These are phyloP conservation scores for Antrozous pallidus DNA, from an alignment of 2,797 vertebrate genomes.

Conservation along the genomic window DNA sequence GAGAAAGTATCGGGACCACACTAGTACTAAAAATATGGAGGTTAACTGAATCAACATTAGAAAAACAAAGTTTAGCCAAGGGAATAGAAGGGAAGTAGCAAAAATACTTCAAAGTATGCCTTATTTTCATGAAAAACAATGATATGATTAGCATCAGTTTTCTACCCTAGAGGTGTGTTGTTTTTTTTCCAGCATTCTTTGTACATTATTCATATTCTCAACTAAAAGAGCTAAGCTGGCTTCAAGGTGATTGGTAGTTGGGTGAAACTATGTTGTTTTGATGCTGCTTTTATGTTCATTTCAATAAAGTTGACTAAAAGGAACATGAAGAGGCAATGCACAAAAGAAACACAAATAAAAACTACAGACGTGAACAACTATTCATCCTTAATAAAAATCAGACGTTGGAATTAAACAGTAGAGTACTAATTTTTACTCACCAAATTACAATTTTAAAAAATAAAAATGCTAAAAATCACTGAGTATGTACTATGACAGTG, in stretches of 20 bases:
- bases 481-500: not conserved
- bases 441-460: slow-evolving; percentile 1
- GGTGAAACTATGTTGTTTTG: slow-evolving; percentile 63
- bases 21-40: slow-evolving; percentile 72
- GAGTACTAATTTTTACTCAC: not conserved
- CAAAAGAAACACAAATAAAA: slow-evolving; percentile 40
- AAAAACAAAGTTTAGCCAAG: slow-evolving; percentile 81
- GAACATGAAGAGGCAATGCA: not conserved
- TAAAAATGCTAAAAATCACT: not conserved
- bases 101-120: slow-evolving; percentile 81
- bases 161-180: slow-evolving; percentile 76
- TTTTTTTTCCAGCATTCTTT: slow-evolving; percentile 76
- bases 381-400: not conserved
- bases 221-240: slow-evolving; percentile 65
- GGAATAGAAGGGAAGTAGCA: slow-evolving; percentile 79
- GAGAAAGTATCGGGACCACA: slow-evolving; percentile 66
- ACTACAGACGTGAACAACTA: not conserved
- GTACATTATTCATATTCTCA: slow-evolving; percentile 80
- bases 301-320: slow-evolving; percentile 29
- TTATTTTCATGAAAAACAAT: slow-evolving; percentile 79
- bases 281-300: slow-evolving; percentile 69
- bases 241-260: slow-evolving; percentile 61
- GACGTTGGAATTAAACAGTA: not conserved
- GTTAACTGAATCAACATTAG: slow-evolving; percentile 80
- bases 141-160: slow-evolving; percentile 75